These are phyloP conservation scores for Arctia plantaginis DNA, from an alignment of 2,888 invertebrate genomes.

Conservation along the genomic window DNA sequence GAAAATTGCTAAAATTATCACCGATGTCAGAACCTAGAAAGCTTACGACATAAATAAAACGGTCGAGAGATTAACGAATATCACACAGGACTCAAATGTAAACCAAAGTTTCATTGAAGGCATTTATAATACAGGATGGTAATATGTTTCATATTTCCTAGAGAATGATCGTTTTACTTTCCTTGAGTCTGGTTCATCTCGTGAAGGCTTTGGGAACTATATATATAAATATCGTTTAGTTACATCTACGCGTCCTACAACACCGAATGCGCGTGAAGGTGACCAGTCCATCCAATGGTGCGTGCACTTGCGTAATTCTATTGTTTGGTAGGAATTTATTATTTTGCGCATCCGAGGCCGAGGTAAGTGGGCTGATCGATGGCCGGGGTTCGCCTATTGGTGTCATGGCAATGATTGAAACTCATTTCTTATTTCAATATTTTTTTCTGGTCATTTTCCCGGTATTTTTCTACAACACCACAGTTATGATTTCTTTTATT, in stretches of 20 bases:
- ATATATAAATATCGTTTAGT: neutral
- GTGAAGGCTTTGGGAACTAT: no score
- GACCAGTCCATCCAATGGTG: slow-evolving; percentile 57
- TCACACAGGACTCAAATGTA: neutral
- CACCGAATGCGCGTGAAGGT: slow-evolving; percentile 67
- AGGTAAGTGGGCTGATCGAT: slow-evolving; percentile 37
- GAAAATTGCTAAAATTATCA: neutral
- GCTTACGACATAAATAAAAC: neutral
- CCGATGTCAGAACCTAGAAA: neutral
- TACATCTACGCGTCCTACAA: slow-evolving; percentile 51
- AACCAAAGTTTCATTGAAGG: neutral
- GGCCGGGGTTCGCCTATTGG: slow-evolving; percentile 26
- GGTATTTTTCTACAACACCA: neutral
- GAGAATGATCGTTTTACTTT: neutral
- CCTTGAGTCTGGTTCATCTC: no score
- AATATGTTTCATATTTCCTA: neutral
- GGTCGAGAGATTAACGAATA: neutral
- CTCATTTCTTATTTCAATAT: neutral
- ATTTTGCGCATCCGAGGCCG: slow-evolving; percentile 60
- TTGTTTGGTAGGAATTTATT: slow-evolving; percentile 63
- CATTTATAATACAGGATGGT: neutral
- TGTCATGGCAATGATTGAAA: slow-evolving; percentile 26
- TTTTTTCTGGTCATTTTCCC: neutral
- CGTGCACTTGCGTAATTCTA: slow-evolving; percentile 62
- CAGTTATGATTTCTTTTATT: neutral